Conservation (phyloP, 2,797 vertebrate species). For the Synaphobranchus kaupii region DNA sequence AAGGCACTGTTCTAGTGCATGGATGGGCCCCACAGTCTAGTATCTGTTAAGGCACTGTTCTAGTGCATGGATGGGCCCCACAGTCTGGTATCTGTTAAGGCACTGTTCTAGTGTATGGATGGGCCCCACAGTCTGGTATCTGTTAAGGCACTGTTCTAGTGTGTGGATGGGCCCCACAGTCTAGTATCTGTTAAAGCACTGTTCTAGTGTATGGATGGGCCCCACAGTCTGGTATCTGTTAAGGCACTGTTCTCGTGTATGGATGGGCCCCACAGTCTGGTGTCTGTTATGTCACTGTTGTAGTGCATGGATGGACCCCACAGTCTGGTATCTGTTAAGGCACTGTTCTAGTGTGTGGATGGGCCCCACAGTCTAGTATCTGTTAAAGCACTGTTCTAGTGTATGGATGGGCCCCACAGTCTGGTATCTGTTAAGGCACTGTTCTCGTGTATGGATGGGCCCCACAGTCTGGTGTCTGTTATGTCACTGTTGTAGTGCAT, state of each 20-base stretch:
- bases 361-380: not conserved
- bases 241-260: not conserved
- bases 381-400: not conserved
- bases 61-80: too few species aligned
- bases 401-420: not conserved
- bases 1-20: too few species aligned
- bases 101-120: too few species aligned
- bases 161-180: not conserved
- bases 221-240: not conserved
- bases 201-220: not conserved
- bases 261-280: not conserved
- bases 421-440: not conserved
- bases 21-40: too few species aligned
- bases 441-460: not conserved
- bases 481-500: not conserved
- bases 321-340: not conserved
- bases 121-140: not conserved
- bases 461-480: not conserved
- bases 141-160: not conserved
- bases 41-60: too few species aligned
- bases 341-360: not conserved
- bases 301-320: not conserved
- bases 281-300: not conserved
- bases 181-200: not conserved
- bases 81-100: too few species aligned